Base-by-base conservation (phyloP, 2,888 invertebrate species). In the Ophioninae sp. region DNA sequence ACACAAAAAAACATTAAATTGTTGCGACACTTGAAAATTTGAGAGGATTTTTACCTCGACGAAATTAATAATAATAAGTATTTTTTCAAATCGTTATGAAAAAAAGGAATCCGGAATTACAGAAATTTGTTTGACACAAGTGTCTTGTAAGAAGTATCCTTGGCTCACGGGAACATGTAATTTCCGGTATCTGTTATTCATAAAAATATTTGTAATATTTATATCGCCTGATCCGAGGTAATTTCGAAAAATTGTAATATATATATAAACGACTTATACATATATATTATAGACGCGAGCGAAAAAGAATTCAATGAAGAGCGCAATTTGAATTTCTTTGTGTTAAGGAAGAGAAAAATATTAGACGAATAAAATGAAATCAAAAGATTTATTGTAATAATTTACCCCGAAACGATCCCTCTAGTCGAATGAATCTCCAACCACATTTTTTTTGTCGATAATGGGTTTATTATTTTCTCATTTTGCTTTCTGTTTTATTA, bases 391-490 rank as follows among this genome's bases (percentile, higher is more conserved):
- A 21, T 74, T 62, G 30, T 62, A 3, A 30, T 56, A 13, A 75
- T 75, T 50, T 7, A 65, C 37, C 75, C 75, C 21, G 21, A 65
- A 65, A 1, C 56, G 7, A 13, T 56, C 6, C 37, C 17, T 23
- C 44, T 6, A 23, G 23, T 30, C 62, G 23, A 30, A 61, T 23
- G 23, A 23, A 39, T 61, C 39, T 61, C 72, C 74, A 44, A 50
- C 44, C 0, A 21, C 23, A 37, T 17, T 39, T 20, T 70, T 39
- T 84, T 68, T 76, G 85, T 86, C 88, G 86, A 85, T 84, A 87
- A 86, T 89, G 86, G 87, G 86, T 65, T 91, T 91, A 89, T 89
- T 89, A 82, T 84, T 85, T 81, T 85, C 74, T 86, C 23, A n/a
- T 70, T 56, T 87, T 91, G 90, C 90, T 90, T 78, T 41, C 10